These are phyloP conservation scores for Zelleria hepariella DNA, from an alignment of 2,888 invertebrate genomes.

Conservation along the genomic window DNA sequence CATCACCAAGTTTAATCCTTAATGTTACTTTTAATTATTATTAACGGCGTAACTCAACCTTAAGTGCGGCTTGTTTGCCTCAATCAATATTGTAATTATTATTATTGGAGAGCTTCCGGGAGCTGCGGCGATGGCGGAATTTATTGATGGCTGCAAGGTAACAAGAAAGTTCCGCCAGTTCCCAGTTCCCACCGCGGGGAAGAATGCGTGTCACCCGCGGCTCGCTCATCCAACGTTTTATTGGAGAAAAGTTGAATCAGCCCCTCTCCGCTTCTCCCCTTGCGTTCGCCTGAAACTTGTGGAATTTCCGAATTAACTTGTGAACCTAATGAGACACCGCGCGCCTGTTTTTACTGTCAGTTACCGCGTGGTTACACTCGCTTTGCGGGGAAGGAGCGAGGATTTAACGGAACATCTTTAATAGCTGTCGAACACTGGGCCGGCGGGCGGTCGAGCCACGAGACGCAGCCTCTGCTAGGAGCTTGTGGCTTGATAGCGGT, in stretches of 20 bases:
- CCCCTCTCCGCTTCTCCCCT: slow-evolving; percentile 12
- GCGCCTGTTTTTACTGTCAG: not conserved
- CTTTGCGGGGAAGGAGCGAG: no score
- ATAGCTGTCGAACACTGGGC: no score
- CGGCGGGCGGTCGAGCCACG: no score
- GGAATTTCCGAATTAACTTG: slow-evolving; percentile 27
- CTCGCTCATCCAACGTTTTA: slow-evolving; percentile 18
- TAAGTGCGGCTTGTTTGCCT: not conserved
- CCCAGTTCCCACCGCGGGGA: not conserved
- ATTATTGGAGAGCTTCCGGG: not conserved
- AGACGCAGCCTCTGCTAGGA: no score
- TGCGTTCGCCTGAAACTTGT: slow-evolving; percentile 14
- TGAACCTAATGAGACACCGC: slow-evolving; percentile 21
- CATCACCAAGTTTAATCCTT: not conserved
- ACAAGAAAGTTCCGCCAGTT: not conserved
- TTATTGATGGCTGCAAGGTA: not conserved
- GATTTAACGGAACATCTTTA: no score
- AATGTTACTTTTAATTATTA: not conserved
- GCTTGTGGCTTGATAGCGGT: no score
- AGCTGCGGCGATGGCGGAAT: not conserved
- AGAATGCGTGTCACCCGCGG: not conserved
- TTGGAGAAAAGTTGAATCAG: slow-evolving; percentile 30
- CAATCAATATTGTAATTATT: not conserved
- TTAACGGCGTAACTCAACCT: not conserved
- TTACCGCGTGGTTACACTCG: no score